Conservation (phyloP, 2,113 vertebrate species). For the Tricholaema leucomelas region DNA sequence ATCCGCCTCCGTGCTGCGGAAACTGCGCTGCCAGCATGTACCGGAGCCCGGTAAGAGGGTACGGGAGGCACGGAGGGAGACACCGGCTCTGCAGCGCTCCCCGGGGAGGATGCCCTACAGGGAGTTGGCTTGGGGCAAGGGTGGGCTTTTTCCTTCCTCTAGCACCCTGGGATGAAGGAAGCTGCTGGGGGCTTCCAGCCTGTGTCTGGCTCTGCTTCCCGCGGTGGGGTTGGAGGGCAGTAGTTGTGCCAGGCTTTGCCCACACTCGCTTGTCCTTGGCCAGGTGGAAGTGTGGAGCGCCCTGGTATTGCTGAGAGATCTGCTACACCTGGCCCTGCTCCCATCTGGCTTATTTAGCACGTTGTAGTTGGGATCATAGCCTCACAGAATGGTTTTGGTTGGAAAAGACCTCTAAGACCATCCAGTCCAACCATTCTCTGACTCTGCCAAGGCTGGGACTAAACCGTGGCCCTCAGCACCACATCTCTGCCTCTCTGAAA, state of each 20-base stretch:
- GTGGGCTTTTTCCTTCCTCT: not conserved
- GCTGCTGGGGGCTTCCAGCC: not conserved
- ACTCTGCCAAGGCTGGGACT: too few species aligned
- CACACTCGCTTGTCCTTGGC: not conserved
- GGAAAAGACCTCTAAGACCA: too few species aligned
- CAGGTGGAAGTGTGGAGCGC: not conserved
- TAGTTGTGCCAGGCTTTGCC: rapidly evolving
- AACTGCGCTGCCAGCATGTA: not conserved
- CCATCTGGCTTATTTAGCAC: rapidly evolving
- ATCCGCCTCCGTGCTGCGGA: slow-evolving; percentile 47
- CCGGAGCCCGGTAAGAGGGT: not conserved
- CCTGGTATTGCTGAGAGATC: rapidly evolving
- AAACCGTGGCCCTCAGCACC: too few species aligned
- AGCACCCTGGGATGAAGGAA: not conserved
- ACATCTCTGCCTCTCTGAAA: too few species aligned
- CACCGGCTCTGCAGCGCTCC: not conserved
- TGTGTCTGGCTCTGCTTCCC: not conserved
- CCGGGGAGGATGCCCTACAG: not conserved
- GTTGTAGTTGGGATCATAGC: too few species aligned
- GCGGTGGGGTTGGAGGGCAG: not conserved
- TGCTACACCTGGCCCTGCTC: not conserved
- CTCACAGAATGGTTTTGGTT: too few species aligned
- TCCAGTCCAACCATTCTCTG: too few species aligned
- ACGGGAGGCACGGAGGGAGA: not conserved
- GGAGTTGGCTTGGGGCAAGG: not conserved